Evolutionary conservation across 2,797 vertebrate genomes (phyloP).

Genomic region (Tenualosa thibaudeaui): DNA sequence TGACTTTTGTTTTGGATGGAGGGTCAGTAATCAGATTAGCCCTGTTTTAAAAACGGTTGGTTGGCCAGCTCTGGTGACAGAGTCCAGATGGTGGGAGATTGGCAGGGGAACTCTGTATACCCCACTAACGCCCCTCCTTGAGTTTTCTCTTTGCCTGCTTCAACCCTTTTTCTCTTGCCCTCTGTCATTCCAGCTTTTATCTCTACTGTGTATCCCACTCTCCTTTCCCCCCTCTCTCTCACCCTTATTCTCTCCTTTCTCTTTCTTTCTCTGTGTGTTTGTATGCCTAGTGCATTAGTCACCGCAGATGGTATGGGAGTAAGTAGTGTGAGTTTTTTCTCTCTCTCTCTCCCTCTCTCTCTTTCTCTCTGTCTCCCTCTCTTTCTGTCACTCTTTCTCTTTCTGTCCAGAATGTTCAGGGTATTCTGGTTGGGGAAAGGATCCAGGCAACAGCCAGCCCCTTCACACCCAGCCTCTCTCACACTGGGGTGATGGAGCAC

Average conservation of each 20-base stretch:
- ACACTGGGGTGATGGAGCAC: conserved; percentile 80
- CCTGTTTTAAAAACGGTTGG: conserved; percentile 69
- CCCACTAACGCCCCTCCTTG: conserved; percentile 44
- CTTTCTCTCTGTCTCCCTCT: conserved; percentile 50
- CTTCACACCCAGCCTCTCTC: conserved; percentile 67
- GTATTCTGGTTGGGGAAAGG: conserved; percentile 70
- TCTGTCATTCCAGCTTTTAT: conserved; percentile 39
- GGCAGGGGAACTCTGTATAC: conserved; percentile 67
- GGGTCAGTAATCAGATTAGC: conserved; percentile 69
- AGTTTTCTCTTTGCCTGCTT: conserved; percentile 51
- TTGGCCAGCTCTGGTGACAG: conserved; percentile 75
- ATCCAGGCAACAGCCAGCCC: conserved; percentile 73
- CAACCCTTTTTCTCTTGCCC: conserved; percentile 48
- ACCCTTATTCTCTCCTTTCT: conserved; percentile 39
- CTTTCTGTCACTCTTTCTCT: conserved; percentile 44
- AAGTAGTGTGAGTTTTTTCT: conserved; percentile 8
- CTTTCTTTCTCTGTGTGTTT: conserved; percentile 7
- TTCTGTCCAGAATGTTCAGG: not conserved
- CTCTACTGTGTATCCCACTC: conserved; percentile 25
- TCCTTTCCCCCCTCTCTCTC: not conserved
- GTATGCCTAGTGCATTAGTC: not conserved
- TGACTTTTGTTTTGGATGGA: conserved; percentile 62
- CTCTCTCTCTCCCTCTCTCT: conserved; percentile 27
- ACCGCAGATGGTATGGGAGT: not conserved
- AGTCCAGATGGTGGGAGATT: conserved; percentile 87